A percentile compares a stretch with the other conserved stretches of the same genome.
Evolutionary conservation across 1,140 invertebrate genomes (phyloP).

Genomic region (Trissolcus basalis): DNA sequence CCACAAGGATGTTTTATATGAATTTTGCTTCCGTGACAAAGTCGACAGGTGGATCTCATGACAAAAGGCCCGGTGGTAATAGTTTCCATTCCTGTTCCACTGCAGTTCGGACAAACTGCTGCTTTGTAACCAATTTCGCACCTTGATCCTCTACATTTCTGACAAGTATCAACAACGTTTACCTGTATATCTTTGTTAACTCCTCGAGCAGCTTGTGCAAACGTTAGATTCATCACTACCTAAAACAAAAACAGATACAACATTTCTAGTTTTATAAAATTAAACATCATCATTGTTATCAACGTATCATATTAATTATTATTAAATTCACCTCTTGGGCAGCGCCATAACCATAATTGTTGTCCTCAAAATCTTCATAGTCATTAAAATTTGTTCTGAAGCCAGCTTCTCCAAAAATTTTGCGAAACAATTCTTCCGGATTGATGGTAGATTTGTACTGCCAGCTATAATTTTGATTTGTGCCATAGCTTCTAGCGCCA

Average conservation of each 20-base stretch:
- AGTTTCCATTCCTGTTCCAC: conserved; percentile 98
- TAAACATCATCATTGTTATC: no score
- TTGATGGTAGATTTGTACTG: conserved; percentile 92
- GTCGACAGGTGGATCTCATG: conserved; percentile 96
- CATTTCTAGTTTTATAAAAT: neutral
- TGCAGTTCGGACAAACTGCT: conserved; percentile 91
- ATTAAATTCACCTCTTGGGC: conserved; percentile 86
- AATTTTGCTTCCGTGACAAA: conserved; percentile 91
- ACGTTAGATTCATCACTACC: conserved; percentile 92
- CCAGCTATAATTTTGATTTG: conserved; percentile 82
- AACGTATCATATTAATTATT: conserved; percentile 7
- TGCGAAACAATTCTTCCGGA: conserved; percentile 96
- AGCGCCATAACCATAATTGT: conserved; percentile 91
- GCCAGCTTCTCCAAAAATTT: conserved; percentile 89
- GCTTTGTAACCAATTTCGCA: conserved; percentile 93
- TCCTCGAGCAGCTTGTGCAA: conserved; percentile 96
- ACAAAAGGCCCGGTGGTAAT: conserved; percentile 95
- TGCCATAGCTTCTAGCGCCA: conserved; percentile 45
- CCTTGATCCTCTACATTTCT: conserved; percentile 89
- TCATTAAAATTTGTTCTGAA: conserved; percentile 79
- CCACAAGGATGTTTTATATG: conserved; percentile 93
- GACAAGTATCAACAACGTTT: conserved; percentile 95
- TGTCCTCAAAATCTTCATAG: conserved; percentile 90
- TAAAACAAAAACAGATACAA: conserved; percentile 69
- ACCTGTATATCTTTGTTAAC: conserved; percentile 94